A percentile compares a stretch with the other conserved stretches of the same genome.
phyloP scores from a whole-genome alignment of 1,140 invertebrate species.

The Manduca sexta region DNA sequence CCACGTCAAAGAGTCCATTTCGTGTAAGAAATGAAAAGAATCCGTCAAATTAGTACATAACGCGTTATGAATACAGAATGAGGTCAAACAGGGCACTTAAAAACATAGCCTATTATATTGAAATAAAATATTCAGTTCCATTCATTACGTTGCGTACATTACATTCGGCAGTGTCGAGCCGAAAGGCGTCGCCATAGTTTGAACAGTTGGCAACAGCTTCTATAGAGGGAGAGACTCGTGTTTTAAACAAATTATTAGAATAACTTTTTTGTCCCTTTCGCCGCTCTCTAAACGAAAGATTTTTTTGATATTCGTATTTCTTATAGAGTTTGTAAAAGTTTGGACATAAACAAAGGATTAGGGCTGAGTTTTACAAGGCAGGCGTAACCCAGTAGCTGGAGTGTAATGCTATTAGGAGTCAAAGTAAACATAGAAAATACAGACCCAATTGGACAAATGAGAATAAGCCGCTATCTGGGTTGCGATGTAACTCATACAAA shows the following conservation, averaged over 20 bases:
- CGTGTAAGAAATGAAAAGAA: slow-evolving; percentile 41
- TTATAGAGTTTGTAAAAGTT: too few species aligned
- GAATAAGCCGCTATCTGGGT: slow-evolving; percentile 18
- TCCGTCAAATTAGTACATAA: slow-evolving; percentile 58
- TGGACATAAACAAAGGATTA: too few species aligned
- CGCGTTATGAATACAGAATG: slow-evolving; percentile 65
- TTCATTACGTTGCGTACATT: slow-evolving; percentile 54
- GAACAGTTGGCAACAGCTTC: slow-evolving; percentile 44
- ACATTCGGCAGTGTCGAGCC: slow-evolving; percentile 43
- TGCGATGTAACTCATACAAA: slow-evolving; percentile 26
- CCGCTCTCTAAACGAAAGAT: slow-evolving; percentile 12
- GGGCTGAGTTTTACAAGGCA: neutral
- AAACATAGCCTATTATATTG: slow-evolving; percentile 47
- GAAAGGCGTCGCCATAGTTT: slow-evolving; percentile 57
- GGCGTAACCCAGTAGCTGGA: slow-evolving; percentile 2
- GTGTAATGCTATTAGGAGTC: slow-evolving; percentile 5
- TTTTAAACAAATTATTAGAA: slow-evolving; percentile 31
- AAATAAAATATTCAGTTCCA: slow-evolving; percentile 70
- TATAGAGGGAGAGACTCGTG: slow-evolving; percentile 19
- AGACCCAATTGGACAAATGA: slow-evolving; percentile 13
- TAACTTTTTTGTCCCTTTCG: slow-evolving; percentile 14
- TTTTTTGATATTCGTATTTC: neutral
- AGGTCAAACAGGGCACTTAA: slow-evolving; percentile 65
- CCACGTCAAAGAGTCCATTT: slow-evolving; percentile 35
- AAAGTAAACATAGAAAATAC: slow-evolving; percentile 10